phyloP scores from a whole-genome alignment of 2,797 vertebrate genomes.

The Phataginus tetradactyla region DNA sequence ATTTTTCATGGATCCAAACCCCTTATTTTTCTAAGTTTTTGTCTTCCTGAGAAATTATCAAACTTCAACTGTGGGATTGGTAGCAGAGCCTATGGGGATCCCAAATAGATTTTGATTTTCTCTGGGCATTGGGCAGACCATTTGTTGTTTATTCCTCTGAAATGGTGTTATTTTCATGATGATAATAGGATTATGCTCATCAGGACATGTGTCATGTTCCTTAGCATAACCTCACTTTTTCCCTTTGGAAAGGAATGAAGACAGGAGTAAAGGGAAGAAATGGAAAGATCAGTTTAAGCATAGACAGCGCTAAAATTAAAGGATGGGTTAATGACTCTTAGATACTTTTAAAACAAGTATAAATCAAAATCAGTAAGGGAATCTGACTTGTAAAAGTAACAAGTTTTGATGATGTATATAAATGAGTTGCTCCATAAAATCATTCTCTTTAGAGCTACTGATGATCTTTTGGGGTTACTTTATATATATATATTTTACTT shows the following conservation, averaged over 20 bases:
- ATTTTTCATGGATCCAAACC: constrained; percentile 65
- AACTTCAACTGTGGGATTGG: constrained; percentile 68
- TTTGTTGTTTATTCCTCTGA: constrained; percentile 80
- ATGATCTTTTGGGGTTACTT: not conserved
- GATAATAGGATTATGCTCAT: constrained; percentile 76
- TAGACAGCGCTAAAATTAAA: not conserved
- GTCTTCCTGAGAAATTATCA: constrained; percentile 77
- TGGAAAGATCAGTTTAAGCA: constrained; percentile 18
- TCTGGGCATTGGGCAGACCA: constrained; percentile 64
- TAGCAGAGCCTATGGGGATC: constrained; percentile 67
- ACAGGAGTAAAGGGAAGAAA: not conserved
- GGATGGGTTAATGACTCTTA: not conserved
- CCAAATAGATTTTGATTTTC: constrained; percentile 84
- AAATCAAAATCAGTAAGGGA: not conserved
- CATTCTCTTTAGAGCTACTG: constrained; percentile 2
- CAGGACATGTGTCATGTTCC: constrained; percentile 65
- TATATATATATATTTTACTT: not conserved
- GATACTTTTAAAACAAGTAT: not conserved
- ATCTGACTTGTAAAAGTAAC: constrained; percentile 39
- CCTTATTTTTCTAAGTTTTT: constrained; percentile 72
- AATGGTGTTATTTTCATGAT: constrained; percentile 79
- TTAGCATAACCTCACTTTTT: constrained; percentile 62
- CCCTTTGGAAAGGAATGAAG: constrained; percentile 49
- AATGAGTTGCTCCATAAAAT: not conserved
- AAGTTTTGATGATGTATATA: not conserved